phyloP scores from a whole-genome alignment of 1,140 invertebrate species.

The Dinoponera quadriceps region DNA sequence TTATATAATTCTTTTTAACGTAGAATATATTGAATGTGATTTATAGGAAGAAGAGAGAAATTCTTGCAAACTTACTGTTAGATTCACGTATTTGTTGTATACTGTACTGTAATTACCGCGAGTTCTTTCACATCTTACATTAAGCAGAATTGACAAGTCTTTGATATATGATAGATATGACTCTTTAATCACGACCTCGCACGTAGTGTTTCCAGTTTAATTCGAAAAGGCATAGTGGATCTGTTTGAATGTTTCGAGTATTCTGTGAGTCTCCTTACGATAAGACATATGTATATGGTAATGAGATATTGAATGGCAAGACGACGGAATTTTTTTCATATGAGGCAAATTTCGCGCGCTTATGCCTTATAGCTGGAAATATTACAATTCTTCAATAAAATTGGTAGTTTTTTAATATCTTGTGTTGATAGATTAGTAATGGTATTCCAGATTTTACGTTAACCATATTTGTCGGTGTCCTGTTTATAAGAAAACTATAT shows the following conservation, averaged over 20 bases:
- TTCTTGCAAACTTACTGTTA: conserved; percentile 1
- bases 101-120: conserved; percentile 17
- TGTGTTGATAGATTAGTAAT: conserved; percentile 7
- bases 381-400: conserved; percentile 17
- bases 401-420: conserved; percentile 1
- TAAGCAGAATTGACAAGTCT: conserved; percentile 17
- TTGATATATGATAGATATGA: conserved; percentile 46
- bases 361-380: conserved; percentile 17
- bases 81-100: background rate
- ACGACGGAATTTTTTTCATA: conserved; percentile 3
- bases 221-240: background rate
- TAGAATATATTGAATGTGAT: background rate
- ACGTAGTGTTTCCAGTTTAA: conserved; percentile 30
- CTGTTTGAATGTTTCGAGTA: background rate
- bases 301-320: background rate
- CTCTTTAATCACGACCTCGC: conserved; percentile 45
- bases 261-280: conserved; percentile 12
- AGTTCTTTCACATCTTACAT: conserved; percentile 32
- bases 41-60: background rate
- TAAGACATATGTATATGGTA: background rate
- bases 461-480: too few relatives aligned
- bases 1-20: conserved; percentile 11
- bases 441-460: too few relatives aligned
- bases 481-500: too few relatives aligned
- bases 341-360: background rate